phyloP scores from a whole-genome alignment of 2,113 vertebrate genomes.

The Asarcornis scutulata region DNA sequence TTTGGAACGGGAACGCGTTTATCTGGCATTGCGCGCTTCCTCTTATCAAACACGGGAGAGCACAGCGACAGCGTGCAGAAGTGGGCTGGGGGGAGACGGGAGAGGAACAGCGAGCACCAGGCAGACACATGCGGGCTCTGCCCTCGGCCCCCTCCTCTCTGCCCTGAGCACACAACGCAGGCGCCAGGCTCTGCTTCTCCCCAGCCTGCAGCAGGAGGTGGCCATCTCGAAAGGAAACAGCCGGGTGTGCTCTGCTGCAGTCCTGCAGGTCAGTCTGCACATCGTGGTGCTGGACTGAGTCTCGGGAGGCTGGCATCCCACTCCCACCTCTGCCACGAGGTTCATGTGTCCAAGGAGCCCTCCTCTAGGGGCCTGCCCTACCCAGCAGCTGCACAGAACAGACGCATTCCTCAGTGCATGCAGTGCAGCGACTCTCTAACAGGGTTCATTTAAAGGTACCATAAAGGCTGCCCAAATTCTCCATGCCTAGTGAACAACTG shows the following conservation, averaged over 20 bases:
- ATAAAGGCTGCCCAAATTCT: neutral
- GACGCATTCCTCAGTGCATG: neutral
- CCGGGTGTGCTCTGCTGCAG: neutral
- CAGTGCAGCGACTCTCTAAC: neutral
- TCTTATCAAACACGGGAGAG: constrained; percentile 66
- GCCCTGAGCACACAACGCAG: neutral
- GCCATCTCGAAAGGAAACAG: neutral
- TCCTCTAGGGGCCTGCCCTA: neutral
- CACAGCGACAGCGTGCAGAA: constrained; percentile 45
- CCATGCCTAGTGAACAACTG: neutral
- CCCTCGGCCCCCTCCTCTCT: neutral
- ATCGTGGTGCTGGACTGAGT: neutral
- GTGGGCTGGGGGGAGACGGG: neutral
- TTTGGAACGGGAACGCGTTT: constrained; percentile 74
- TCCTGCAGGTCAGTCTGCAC: neutral
- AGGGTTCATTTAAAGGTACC: neutral
- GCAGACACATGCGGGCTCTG: neutral
- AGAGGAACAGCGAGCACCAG: neutral
- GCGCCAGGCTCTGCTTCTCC: neutral
- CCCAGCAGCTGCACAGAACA: neutral
- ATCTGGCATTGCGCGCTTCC: constrained; percentile 59
- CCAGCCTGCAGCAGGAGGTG: neutral
- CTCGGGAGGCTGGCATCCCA: neutral
- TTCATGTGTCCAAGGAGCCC: neutral
- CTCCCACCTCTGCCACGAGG: neutral